A percentile compares a stretch with the other conserved stretches of the same genome.
phyloP scores from a whole-genome alignment of 2,113 vertebrate species.

The Bettongia penicillata region DNA sequence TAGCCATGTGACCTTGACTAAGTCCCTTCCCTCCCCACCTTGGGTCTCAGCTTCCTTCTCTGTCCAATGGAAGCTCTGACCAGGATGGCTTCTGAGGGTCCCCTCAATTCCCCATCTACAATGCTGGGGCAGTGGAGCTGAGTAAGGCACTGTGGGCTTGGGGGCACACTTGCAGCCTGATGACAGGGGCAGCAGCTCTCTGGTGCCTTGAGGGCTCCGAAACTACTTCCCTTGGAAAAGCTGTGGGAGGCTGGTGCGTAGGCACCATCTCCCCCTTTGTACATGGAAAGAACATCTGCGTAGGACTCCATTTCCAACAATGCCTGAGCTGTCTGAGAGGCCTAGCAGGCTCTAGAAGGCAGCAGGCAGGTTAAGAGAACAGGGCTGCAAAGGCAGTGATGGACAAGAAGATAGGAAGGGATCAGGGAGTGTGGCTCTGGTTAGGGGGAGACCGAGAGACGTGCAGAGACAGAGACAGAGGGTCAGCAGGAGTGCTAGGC shows the following conservation, averaged over 20 bases:
- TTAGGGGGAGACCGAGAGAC: background rate
- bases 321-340: background rate
- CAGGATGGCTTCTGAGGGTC: background rate
- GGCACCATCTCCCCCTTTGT: background rate
- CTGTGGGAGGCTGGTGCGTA: background rate
- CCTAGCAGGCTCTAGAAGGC: background rate
- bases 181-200: background rate
- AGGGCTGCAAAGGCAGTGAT: background rate
- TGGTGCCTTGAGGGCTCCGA: background rate
- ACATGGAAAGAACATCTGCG: background rate
- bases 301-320: background rate
- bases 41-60: background rate
- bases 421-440: background rate
- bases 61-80: background rate
- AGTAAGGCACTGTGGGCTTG: background rate
- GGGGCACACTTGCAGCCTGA: too few species aligned
- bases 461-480: too few species aligned
- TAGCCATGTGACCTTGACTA: background rate
- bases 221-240: background rate
- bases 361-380: background rate
- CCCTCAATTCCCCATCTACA: too few species aligned
- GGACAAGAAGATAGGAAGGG: background rate
- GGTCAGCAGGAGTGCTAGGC: too few species aligned
- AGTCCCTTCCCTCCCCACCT: background rate
- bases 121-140: accelerated